Base-by-base conservation (phyloP, 2,888 invertebrate species). In the Lasioglossum marginatum region DNA sequence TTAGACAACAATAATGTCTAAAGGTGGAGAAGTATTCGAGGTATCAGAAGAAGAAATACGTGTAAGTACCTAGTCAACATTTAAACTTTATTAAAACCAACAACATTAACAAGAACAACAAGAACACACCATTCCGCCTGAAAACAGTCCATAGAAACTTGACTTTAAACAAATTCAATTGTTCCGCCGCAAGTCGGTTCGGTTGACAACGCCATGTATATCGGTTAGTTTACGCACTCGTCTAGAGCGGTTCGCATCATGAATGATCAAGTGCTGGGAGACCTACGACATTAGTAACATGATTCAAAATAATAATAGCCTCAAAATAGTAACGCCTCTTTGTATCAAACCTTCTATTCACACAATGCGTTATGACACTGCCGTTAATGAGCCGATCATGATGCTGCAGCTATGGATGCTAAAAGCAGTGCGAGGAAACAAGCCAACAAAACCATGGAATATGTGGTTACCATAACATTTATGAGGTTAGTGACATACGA, bases 281-380 rank as follows among this genome's bases (percentile, higher is more conserved):
- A 94, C 94, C 94, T 94, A 93, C 92, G 94, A 93, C 93, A 94
- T 94, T 93, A 93, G 92, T 92, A 92, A 92, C 87, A 91, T 86
- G 89, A 90, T 91, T 92, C 89, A 91, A 73, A 92, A 90, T 91
- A 89, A 80, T 81, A 85, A 88, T 83, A 87, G 87, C 86, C 86
- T 76, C 81, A 48, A 77, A 74, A 73, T 63, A 75, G 75, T 63
- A 31, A 83, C 77, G 78, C 83, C 82, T 82, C 73, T 63, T 74
- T 80, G 79, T 74, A 77, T 79, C 88, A 88, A 79, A 87, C 87
- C 89, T 89, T 84, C 84, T 77, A 84, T 86, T 88, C 75, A 81
- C 81, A 83, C 74, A 83, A 81, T 85, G 75, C 82, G 83, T 83
- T 81, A 81, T 83, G 77, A 80, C 70, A 80, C 77, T 79, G 70